Conservation (phyloP, 2,797 vertebrate species). For the Percopsis omiscomaycus region DNA sequence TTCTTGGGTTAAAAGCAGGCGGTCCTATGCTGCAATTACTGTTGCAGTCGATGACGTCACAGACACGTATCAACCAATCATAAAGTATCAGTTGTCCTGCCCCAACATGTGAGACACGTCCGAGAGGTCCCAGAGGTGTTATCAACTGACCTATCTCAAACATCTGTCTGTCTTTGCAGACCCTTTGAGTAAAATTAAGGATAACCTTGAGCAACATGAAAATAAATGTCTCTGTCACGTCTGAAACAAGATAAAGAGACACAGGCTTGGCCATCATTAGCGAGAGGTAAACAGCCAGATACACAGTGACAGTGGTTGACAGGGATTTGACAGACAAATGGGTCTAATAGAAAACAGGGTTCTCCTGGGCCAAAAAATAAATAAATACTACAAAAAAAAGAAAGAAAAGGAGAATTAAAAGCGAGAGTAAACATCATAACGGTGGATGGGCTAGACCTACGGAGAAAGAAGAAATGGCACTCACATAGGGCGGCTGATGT, state of each 20-base stretch:
- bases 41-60: no score
- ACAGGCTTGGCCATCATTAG: not conserved
- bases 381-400: not conserved
- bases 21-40: no score
- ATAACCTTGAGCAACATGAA: not conserved
- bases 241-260: not conserved
- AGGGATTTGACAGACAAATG: not conserved
- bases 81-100: no score
- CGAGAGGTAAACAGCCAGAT: not conserved
- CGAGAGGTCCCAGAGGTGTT: no score
- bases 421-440: not conserved
- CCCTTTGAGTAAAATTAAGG: not conserved
- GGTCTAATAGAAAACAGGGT: not conserved
- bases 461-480: not conserved
- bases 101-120: no score
- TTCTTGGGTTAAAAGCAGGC: no score
- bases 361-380: not conserved
- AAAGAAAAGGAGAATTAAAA: not conserved
- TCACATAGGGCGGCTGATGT: not conserved
- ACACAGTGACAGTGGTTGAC: not conserved
- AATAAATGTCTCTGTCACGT: not conserved
- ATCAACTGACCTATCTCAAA: no score
- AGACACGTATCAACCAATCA: no score
- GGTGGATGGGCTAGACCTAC: slow-evolving; percentile 1
- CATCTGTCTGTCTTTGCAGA: no score